Base-by-base conservation (phyloP, 2,888 invertebrate genomes). In the Hedychridium roseum region DNA sequence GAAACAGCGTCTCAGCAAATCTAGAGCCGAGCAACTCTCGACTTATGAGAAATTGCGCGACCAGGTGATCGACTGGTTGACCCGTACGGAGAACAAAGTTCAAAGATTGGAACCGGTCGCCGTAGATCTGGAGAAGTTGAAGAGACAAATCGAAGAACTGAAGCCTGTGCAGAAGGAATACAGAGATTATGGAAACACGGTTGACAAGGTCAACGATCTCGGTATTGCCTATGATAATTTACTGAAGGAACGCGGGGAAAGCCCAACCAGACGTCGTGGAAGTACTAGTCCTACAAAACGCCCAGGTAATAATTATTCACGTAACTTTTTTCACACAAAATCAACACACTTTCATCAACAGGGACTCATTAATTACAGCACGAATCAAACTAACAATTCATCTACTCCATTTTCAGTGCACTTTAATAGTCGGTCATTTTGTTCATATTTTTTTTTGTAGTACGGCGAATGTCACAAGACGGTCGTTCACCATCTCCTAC, bases 121-220 rank as follows among this genome's bases (percentile, higher is more conserved):
- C 1, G 86, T 97, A 1, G 94, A 97, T 74, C 81, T 92, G 57
- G 94, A 95, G 34, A 86, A 88, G 28, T 82, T 96, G 40, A 91
- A 90, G 57, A 86, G 86, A 47, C 97, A 97, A 79, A 86, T 87
- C 38, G 92, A 92, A 15, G 92, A 92, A 68, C 78, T 93, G 6
- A 86, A 92, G 76, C 95, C 96, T 0, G 83, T 97, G 36, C 82
- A 88, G 11, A 93, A 94, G 76, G 95, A 96, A 71, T 92, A 95
- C 78, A 86, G 92, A 42, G 94, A 94, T 68, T 95, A 89, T 79
- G 88, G 86, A 0, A 82, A 85, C 9, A 94, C 90, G 20, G 89
- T 97, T 31, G 96, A 96, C 65, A 94, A 92, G 82, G 85, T 94
- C 43, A 95, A 94, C 79, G 95, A 96, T 71, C 84, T 94, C 1